phyloP scores from a whole-genome alignment of 1,140 invertebrate species.

The Bombus ignitus region DNA sequence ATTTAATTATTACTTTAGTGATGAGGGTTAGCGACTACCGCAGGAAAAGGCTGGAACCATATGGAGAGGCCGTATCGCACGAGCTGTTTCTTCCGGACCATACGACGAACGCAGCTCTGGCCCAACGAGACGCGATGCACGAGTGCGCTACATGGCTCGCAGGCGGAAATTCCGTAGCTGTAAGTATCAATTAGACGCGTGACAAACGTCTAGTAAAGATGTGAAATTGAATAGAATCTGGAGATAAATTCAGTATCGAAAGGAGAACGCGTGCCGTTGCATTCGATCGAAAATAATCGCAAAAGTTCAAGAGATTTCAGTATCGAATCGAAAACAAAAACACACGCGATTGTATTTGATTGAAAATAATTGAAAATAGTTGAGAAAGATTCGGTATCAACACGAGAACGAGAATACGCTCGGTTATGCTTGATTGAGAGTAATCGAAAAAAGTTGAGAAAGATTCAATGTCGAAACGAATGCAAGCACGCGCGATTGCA shows the following conservation, averaged over 20 bases:
- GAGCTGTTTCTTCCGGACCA: slow-evolving; percentile 94
- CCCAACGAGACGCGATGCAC: slow-evolving; percentile 91
- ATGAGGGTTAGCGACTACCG: slow-evolving; percentile 94
- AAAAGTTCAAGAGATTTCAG: background rate
- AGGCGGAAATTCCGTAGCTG: slow-evolving; percentile 90
- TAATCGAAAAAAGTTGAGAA: too few relatives aligned
- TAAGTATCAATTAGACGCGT: slow-evolving; percentile 81
- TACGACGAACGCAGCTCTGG: slow-evolving; percentile 90
- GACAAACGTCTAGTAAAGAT: background rate
- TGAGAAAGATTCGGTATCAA: too few relatives aligned
- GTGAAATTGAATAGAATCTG: too few relatives aligned
- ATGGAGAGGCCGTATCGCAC: slow-evolving; percentile 85
- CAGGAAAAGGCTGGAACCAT: slow-evolving; percentile 89
- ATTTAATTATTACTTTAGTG: slow-evolving; percentile 83
- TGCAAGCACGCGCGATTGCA: too few relatives aligned
- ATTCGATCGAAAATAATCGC: background rate
- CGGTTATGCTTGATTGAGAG: too few relatives aligned
- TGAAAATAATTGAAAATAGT: too few relatives aligned
- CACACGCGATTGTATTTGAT: too few relatives aligned
- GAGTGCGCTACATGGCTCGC: slow-evolving; percentile 91
- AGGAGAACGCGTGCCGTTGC: background rate
- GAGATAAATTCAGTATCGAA: background rate
- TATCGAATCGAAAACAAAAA: too few relatives aligned
- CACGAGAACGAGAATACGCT: too few relatives aligned
- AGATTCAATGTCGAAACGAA: too few relatives aligned